These are phyloP conservation scores for Eolophus roseicapilla DNA, from an alignment of 2,113 vertebrate genomes.

Conservation along the genomic window DNA sequence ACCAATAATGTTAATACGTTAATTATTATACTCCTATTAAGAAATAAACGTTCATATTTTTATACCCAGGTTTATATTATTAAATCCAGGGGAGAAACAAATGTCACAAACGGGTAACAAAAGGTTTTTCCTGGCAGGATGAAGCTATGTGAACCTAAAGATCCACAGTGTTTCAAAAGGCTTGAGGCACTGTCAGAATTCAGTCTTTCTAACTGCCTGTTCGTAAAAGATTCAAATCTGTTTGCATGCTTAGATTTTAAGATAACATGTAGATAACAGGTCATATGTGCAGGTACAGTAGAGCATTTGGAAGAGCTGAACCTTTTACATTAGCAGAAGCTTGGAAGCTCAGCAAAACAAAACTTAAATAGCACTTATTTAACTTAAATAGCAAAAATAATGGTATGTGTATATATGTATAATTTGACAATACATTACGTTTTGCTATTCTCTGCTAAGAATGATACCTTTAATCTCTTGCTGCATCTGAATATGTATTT, in stretches of 20 bases:
- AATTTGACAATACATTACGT: slow-evolving; percentile 9
- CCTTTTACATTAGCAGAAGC: not conserved
- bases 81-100: not conserved
- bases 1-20: not conserved
- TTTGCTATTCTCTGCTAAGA: slow-evolving; percentile 33
- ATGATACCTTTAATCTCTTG: slow-evolving; percentile 66
- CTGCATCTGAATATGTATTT: slow-evolving; percentile 36
- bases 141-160: not conserved
- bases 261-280: not conserved
- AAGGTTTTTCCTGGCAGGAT: not conserved
- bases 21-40: not conserved
- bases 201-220: not conserved
- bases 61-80: not conserved
- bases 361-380: not conserved
- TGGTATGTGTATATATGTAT: not conserved
- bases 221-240: not conserved
- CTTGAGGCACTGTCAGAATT: not conserved
- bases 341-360: not conserved
- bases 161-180: not conserved
- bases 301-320: not conserved
- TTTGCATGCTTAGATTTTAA: not conserved
- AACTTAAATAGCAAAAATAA: slow-evolving; percentile 27
- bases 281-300: not conserved
- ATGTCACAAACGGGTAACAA: not conserved
- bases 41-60: not conserved